Conservation (phyloP, 1,140 invertebrate genomes). For the Chionoecetes opilio region DNA sequence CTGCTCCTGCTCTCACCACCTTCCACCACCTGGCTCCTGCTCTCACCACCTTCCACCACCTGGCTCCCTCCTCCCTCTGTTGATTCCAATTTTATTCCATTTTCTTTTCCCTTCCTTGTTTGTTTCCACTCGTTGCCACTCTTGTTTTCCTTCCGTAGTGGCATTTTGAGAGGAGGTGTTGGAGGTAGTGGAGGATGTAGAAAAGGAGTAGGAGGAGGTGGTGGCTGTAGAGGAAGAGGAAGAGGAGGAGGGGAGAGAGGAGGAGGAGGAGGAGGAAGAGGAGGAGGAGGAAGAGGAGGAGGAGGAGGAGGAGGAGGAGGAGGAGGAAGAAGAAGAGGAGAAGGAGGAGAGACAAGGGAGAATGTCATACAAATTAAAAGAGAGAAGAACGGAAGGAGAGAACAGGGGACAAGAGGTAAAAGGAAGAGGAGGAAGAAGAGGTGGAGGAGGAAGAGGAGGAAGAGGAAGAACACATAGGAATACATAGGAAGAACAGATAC, state of each 20-base stretch:
- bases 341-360: not conserved
- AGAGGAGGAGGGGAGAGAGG: not conserved
- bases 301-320: not conserved
- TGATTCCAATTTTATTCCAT: not conserved
- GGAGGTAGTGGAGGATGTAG: not conserved
- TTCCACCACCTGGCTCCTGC: too few relatives aligned
- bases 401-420: not conserved
- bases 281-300: not conserved
- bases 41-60: too few relatives aligned
- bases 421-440: not conserved
- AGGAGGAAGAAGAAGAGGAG: not conserved
- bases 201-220: not conserved
- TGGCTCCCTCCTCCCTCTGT: not conserved
- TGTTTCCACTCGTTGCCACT: too few relatives aligned
- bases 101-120: slow-evolving; percentile 1
- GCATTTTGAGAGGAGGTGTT: not conserved
- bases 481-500: too few relatives aligned
- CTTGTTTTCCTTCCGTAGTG: too few relatives aligned
- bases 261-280: not conserved
- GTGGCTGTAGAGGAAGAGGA: not conserved
- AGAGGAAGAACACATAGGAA: too few relatives aligned
- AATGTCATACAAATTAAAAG: too few relatives aligned
- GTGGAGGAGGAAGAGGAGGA: not conserved
- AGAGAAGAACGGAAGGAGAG: not conserved
- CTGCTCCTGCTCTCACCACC: too few relatives aligned